Base-by-base conservation (phyloP, 2,888 invertebrate genomes). In the Fabriciana adippe region DNA sequence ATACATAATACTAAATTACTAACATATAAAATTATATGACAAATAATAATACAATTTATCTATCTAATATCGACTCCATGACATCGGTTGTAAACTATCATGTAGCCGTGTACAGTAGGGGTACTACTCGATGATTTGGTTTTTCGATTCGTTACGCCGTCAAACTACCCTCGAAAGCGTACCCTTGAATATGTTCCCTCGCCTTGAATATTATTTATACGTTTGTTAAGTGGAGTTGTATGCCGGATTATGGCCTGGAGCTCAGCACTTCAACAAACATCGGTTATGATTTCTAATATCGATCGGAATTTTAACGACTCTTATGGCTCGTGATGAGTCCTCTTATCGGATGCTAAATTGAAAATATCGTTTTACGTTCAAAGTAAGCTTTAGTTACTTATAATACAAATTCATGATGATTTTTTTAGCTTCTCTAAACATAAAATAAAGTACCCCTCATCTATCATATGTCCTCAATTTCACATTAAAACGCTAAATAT, bases 71-170 rank as follows among this genome's bases (percentile, higher is more conserved):
- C 76, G 71, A 77, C 88, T 92, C 90, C 75, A 89, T 68, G 41
- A 70, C 69, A 66, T 78, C 74, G 73, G 67, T 76, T 81, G 79
- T 81, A 82, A 91, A 92, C 92, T 92, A 92, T 92, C 91, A 91
- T 90, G 89, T 87, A 89, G 89, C 85, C 87, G 88, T 85, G 84
- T 88, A 81, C 88, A 81, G 84, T 87, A 90, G 92, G 92, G 92
- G 92, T 89, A 90, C 91, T 84, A 91, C 92, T 92, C 90, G 90
- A 92, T 92, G 92, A 92, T 92, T 92, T 92, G 92, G 92, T 92
- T 92, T 92, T 90, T 91, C 92, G 91, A 92, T 92, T 92, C 92
- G 92, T 92, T 92, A 92, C 92, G 92, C 92, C 89, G 91, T 90
- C 92, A 90, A 92, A 92, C 92, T 92, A 92, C 92, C 92, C 92